These are phyloP conservation scores for Thalpophila matura DNA, from an alignment of 2,888 invertebrate species.

Conservation along the genomic window DNA sequence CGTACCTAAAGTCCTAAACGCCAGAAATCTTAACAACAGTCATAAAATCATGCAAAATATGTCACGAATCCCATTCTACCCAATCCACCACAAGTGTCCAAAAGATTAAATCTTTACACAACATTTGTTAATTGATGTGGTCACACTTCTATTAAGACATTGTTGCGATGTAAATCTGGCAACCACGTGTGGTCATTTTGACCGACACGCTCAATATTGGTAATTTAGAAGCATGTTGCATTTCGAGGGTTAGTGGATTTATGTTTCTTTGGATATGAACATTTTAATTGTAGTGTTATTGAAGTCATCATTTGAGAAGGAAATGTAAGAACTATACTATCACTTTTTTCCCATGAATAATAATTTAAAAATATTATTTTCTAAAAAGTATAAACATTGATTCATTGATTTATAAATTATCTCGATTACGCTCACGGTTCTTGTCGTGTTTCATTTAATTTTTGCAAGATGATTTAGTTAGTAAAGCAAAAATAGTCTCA, in stretches of 20 bases:
- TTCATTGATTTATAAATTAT: too few species aligned
- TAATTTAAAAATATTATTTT: background rate
- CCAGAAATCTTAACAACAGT: background rate
- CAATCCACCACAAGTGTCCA: conserved; percentile 41
- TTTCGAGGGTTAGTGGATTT: conserved; percentile 67
- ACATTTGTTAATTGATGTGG: conserved; percentile 72
- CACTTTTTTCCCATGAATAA: too few species aligned
- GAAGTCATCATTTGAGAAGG: background rate
- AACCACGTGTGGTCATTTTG: conserved; percentile 79
- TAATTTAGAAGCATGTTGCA: conserved; percentile 66
- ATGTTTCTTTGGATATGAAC: conserved; percentile 27
- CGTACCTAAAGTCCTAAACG: too few species aligned
- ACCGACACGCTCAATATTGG: conserved; percentile 71
- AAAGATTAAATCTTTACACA: conserved; percentile 71
- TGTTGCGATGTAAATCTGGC: conserved; percentile 72
- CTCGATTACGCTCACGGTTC: too few species aligned
- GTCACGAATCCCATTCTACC: conserved; percentile 40
- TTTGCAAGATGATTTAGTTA: too few species aligned
- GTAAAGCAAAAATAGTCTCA: too few species aligned
- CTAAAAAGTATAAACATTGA: background rate
- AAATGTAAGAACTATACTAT: background rate
- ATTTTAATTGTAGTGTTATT: conserved; percentile 29
- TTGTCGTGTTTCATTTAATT: too few species aligned
- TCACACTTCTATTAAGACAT: conserved; percentile 71
- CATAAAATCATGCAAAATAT: conserved; percentile 53